phyloP scores from a whole-genome alignment of 2,888 invertebrate genomes.

The Hofmannophila pseudospretella region DNA sequence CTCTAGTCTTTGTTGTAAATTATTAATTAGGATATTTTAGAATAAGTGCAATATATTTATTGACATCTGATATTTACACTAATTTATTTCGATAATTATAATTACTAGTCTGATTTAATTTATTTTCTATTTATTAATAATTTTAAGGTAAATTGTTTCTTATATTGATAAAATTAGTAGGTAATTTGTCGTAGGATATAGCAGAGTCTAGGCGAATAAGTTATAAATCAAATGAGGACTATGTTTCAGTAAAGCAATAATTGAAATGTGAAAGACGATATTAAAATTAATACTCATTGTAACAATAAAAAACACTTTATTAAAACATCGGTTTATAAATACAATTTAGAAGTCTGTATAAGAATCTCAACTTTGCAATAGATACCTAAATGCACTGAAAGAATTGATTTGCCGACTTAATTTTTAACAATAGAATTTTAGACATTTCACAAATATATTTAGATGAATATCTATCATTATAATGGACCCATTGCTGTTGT shows the following conservation, averaged over 20 bases:
- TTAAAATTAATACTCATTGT: conserved; percentile 39
- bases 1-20: conserved; percentile 23
- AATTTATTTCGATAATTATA: conserved; percentile 30
- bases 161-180: conserved; percentile 9
- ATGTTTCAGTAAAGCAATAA: conserved; percentile 42
- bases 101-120: conserved; percentile 39
- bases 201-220: conserved; percentile 7
- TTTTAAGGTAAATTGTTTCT: conserved; percentile 13
- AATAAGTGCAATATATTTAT: conserved; percentile 54
- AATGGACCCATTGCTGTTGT: conserved; percentile 40
- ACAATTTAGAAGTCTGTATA: conserved; percentile 12
- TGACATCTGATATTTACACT: conserved; percentile 36
- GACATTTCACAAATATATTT: conserved; percentile 19
- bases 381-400: conserved; percentile 38
- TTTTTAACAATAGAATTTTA: conserved; percentile 14
- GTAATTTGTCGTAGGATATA: conserved; percentile 2
- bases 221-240: neutral
- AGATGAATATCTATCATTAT: conserved; percentile 21
- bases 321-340: conserved; percentile 17
- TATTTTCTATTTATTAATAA: conserved; percentile 17
- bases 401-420: conserved; percentile 39
- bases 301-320: conserved; percentile 29
- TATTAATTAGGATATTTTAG: conserved; percentile 20
- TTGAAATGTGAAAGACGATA: conserved; percentile 31
- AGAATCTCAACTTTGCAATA: conserved; percentile 10